Percentiles rank a stretch among this genome's conserved stretches.
Conservation (phyloP, 2,113 vertebrate genomes). For the Hydropotes inermis region DNA sequence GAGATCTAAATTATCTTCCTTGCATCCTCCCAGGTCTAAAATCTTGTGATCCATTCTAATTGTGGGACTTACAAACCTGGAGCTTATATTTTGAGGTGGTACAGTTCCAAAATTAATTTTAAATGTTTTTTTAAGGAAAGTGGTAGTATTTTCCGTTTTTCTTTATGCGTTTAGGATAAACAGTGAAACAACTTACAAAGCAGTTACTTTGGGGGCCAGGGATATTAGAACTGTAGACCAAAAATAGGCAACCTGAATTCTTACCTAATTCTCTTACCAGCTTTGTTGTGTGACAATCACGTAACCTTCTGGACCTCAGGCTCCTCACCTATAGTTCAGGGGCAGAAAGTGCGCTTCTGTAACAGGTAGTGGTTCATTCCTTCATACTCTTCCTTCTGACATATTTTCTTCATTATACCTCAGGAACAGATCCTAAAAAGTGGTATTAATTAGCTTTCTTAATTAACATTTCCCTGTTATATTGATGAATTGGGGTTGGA, state of each 20-base stretch:
- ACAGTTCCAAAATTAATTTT: not conserved
- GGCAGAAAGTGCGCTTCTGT: not conserved
- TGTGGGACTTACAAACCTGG: not conserved
- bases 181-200: not conserved
- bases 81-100: not conserved
- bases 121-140: not conserved
- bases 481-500: not conserved
- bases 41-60: not conserved
- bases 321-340: not conserved
- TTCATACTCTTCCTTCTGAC: not conserved
- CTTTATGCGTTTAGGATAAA: not conserved
- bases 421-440: not conserved
- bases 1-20: not conserved
- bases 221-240: not conserved
- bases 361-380: not conserved
- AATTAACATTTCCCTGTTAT: not conserved
- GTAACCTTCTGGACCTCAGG: not conserved
- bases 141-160: not conserved
- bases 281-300: not conserved
- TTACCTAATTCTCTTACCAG: not conserved
- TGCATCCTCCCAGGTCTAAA: not conserved
- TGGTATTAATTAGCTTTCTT: not conserved
- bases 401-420: not conserved
- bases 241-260: not conserved
- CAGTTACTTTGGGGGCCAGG: not conserved